Conservation (phyloP, 2,888 invertebrate species). For the Rhaphigaster nebulosa region DNA sequence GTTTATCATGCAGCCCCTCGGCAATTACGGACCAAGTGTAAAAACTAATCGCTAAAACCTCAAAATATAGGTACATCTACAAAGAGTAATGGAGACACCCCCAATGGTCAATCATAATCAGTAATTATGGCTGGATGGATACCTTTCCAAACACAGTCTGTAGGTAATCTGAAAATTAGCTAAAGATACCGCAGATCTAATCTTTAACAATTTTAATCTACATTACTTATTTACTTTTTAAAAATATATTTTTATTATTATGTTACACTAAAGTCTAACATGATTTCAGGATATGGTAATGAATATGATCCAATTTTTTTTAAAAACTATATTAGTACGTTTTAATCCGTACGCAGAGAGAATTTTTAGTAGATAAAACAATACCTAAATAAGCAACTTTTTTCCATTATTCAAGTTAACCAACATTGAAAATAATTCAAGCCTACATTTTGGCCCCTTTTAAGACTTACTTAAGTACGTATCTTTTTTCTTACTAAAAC, state of each 20-base stretch:
- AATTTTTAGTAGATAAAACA: not conserved
- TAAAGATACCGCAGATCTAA: not conserved
- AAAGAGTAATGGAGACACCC: too few species aligned
- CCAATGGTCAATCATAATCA: too few species aligned
- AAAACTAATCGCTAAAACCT: too few species aligned
- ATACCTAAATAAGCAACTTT: not conserved
- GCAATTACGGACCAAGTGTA: too few species aligned
- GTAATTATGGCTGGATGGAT: too few species aligned
- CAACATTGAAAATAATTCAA: not conserved
- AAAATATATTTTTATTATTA: conserved; percentile 15
- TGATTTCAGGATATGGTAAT: not conserved
- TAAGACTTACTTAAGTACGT: not conserved
- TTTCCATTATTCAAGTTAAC: not conserved
- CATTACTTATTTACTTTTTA: not conserved
- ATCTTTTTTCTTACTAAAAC: not conserved
- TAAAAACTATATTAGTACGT: not conserved
- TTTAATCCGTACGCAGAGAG: not conserved
- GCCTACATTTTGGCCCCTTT: conserved; percentile 8
- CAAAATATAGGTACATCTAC: too few species aligned
- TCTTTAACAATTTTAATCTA: not conserved
- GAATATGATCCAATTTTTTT: not conserved
- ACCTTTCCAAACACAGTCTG: too few species aligned
- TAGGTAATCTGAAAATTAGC: not conserved
- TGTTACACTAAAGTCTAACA: not conserved
- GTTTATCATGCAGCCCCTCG: too few species aligned